Evolutionary conservation across 2,797 vertebrate genomes (phyloP).

Genomic region (Hapalemur alaotrensis): DNA sequence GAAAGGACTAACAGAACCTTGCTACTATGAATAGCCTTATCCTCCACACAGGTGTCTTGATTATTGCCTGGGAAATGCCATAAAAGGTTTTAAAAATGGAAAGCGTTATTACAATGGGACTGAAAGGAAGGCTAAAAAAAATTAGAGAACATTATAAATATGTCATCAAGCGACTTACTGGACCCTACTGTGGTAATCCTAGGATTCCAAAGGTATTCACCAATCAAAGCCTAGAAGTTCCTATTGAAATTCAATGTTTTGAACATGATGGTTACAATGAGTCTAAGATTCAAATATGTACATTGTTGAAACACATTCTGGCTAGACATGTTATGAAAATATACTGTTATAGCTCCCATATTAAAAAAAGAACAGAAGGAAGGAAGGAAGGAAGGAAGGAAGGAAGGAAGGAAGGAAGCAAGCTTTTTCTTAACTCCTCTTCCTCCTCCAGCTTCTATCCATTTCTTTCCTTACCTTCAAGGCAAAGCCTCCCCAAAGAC

Average conservation of each 20-base stretch:
- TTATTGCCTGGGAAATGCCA: not conserved
- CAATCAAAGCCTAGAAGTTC: not conserved
- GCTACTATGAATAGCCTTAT: not conserved
- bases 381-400: not conserved
- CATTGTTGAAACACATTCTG: not conserved
- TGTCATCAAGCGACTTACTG: not conserved
- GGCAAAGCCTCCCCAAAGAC: not conserved
- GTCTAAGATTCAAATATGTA: not conserved
- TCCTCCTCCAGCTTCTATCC: not conserved
- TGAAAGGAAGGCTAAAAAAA: not conserved
- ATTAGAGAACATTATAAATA: not conserved
- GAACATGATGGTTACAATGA: not conserved
- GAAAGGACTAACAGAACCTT: not conserved
- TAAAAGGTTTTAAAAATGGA: conserved; percentile 7
- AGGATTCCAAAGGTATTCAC: not conserved
- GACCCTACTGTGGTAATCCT: not conserved
- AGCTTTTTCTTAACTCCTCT: not conserved
- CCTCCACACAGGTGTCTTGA: not conserved
- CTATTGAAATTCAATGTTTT: conserved; percentile 1
- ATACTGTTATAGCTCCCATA: not conserved
- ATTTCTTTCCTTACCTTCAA: not conserved
- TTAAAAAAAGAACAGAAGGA: not conserved
- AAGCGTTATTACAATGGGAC: not conserved
- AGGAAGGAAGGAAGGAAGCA: too few relatives aligned
- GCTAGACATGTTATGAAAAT: not conserved